Evolutionary conservation across 2,797 vertebrate genomes (phyloP), one percentile per base, ranked within the genome.

Genomic region (Varecia variegata): DNA sequence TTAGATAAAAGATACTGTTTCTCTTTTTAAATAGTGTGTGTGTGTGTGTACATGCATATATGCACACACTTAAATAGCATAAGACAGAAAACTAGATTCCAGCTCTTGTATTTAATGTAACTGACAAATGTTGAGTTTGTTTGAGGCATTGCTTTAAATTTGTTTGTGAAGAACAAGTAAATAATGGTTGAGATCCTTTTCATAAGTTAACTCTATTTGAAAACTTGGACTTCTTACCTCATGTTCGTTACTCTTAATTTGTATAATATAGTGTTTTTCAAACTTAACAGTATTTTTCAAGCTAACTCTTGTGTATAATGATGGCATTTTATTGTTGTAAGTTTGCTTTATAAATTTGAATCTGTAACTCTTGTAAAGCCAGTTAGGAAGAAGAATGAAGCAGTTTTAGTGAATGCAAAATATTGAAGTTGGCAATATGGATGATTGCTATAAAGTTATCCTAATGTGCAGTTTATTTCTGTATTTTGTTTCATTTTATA

Each of bases 321-420:
- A 4, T 70, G 27, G 6, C 20, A 30, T 92, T 88, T 91, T 96
- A 60, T 93, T 88, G 40, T 7, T 83, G 7, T 27, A 27, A 52
- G 23, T 94, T 93, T 89, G 30, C 67, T 74, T 95, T 58, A 81
- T 71, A 81, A 88, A 84, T 95, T 95, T 27, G 60, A 3, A 76
- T 88, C 92, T 70, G 21, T 93, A 76, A 62, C 14, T 62, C 30
- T 76, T 76, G 2, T 58, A 45, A 91, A 84, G 58, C n/a, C 40
- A 76, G 1, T 90, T 90, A 65, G 4, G 65, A 56, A 71, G 54
- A 83, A 93, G 20, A 88, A 52, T 71, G 68, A 71, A 94, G 18
- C 20, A 30, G 7, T 90, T 95, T 93, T 65, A 91, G 38, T 93
- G 80, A 93, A 87, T 25, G 77, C 13, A 88, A 30, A 82, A 92